Conservation (phyloP, 2,888 invertebrate species). For the Stratiomys singularior region DNA sequence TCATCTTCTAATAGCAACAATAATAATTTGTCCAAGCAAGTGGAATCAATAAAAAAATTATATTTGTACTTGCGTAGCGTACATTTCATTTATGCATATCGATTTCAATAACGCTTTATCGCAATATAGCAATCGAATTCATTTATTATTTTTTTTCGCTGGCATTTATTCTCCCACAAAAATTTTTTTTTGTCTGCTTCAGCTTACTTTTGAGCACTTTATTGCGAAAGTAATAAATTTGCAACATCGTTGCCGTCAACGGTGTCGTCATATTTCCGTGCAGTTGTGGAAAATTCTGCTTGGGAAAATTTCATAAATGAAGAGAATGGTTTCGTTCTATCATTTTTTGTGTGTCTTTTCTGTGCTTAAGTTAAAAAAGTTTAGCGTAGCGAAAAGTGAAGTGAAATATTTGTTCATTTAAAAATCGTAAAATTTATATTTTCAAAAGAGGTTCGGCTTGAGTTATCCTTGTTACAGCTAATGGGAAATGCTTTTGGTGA, state of each 20-base stretch:
- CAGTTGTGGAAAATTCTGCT: neutral
- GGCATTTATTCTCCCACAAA: too few relatives aligned
- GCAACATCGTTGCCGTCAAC: neutral
- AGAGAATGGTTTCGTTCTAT: constrained; percentile 37
- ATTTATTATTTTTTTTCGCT: neutral
- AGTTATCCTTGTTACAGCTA: too few relatives aligned
- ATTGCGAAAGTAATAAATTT: neutral
- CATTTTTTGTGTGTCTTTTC: neutral
- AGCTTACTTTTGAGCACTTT: neutral
- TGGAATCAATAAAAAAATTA: neutral
- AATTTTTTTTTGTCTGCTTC: neutral
- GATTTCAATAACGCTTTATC: neutral
- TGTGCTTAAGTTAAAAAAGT: neutral
- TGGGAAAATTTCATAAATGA: neutral
- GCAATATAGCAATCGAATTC: neutral
- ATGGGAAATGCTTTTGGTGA: too few relatives aligned
- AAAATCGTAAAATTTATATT: neutral
- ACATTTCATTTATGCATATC: neutral
- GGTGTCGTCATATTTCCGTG: neutral
- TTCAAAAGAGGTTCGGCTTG: too few relatives aligned
- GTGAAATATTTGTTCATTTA: neutral
- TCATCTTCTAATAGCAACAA: neutral
- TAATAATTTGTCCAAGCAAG: neutral
- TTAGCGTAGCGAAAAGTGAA: constrained; percentile 19
- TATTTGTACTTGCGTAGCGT: neutral